phyloP scores from a whole-genome alignment of 1,140 invertebrate species.

The Argopecten irradians region DNA sequence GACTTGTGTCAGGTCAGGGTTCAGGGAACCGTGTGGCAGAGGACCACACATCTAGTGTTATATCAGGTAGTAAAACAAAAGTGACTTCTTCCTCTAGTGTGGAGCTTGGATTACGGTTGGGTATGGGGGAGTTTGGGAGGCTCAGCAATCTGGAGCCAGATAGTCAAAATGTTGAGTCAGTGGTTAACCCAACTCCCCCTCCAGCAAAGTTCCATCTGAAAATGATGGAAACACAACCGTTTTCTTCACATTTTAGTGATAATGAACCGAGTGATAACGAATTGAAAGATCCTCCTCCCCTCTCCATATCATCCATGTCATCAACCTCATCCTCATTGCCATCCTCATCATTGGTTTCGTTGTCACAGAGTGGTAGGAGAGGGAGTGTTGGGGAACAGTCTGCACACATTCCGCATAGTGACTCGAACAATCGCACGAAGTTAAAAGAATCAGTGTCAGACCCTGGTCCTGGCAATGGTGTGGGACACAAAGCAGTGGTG shows the following conservation, averaged over 20 bases:
- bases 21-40: neutral
- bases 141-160: constrained; percentile 50
- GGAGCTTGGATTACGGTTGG: constrained; percentile 24
- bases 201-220: constrained; percentile 40
- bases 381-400: neutral
- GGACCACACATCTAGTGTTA: neutral
- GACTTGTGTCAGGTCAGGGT: neutral
- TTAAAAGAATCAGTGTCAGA: neutral
- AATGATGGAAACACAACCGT: constrained; percentile 46
- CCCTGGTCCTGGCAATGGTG: neutral
- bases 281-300: constrained; percentile 38
- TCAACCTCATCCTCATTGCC: neutral
- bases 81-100: constrained; percentile 15
- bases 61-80: constrained; percentile 19
- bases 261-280: constrained; percentile 49
- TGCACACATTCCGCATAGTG: constrained; percentile 13
- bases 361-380: constrained; percentile 12
- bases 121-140: constrained; percentile 35
- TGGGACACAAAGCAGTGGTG: neutral
- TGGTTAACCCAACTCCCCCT: neutral
- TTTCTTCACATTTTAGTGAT: constrained; percentile 42
- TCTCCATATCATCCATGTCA: constrained; percentile 6
- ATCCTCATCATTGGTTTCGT: neutral
- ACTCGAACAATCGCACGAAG: constrained; percentile 14
- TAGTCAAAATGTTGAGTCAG: constrained; percentile 29